These are phyloP conservation scores for Pediacus dermestoides DNA, from an alignment of 2,888 invertebrate species.

Conservation along the genomic window DNA sequence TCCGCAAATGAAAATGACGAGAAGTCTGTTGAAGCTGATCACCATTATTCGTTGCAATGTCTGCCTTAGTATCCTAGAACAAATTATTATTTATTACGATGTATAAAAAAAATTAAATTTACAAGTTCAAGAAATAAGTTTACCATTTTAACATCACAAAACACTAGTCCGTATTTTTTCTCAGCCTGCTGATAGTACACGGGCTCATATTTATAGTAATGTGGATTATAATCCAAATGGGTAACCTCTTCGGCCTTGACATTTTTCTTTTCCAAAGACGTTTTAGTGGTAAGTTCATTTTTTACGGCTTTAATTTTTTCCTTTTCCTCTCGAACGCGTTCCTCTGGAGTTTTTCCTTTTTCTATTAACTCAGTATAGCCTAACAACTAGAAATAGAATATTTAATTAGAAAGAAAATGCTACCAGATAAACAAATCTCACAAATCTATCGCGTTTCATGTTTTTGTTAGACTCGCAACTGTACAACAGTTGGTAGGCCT, in stretches of 20 bases:
- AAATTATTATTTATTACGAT: no score
- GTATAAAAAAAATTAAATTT: conserved; percentile 1
- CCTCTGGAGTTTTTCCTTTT: conserved; percentile 28
- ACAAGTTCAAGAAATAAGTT: conserved; percentile 10
- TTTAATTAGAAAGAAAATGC: conserved; percentile 1
- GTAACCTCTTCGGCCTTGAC: conserved; percentile 9
- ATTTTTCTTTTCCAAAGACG: conserved; percentile 1
- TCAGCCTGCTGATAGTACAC: conserved; percentile 50
- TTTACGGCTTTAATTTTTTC: conserved; percentile 19
- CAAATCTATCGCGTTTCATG: conserved; percentile 37
- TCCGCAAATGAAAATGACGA: conserved; percentile 22
- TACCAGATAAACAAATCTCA: conserved; percentile 23
- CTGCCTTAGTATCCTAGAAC: no score
- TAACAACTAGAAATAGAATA: conserved; percentile 38
- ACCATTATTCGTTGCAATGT: no score
- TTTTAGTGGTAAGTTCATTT: conserved; percentile 13
- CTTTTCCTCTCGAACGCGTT: conserved; percentile 22
- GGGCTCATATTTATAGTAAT: conserved; percentile 43
- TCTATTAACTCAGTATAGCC: conserved; percentile 33
- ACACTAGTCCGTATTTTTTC: conserved; percentile 52
- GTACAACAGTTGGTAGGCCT: conserved; percentile 48
- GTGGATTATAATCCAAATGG: conserved; percentile 8
- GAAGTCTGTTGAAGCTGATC: no score
- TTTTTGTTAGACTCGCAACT: conserved; percentile 39
- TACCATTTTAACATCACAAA: conserved; percentile 43